phyloP scores from a whole-genome alignment of 2,113 vertebrate species.

The Sturnus vulgaris region DNA sequence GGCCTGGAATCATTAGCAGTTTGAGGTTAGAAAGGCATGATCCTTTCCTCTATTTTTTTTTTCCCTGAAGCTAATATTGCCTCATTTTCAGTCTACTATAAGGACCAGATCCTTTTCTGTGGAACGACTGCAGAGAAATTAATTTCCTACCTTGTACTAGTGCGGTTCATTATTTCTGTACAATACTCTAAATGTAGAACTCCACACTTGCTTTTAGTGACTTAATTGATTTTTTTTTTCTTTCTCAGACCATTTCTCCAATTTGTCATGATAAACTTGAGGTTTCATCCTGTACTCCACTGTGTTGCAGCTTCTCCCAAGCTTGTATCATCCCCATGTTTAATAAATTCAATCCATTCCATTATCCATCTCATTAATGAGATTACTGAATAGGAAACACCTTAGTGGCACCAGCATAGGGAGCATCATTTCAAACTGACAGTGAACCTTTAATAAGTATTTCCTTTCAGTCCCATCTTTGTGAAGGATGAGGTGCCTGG shows the following conservation, averaged over 20 bases:
- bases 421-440: background rate
- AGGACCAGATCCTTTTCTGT: background rate
- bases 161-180: slow-evolving; percentile 5
- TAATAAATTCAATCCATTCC: slow-evolving; percentile 19
- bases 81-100: background rate
- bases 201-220: background rate
- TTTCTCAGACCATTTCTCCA: background rate
- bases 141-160: background rate
- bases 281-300: background rate
- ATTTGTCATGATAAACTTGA: slow-evolving; percentile 34
- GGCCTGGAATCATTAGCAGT: background rate
- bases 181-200: background rate
- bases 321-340: background rate
- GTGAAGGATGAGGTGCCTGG: background rate
- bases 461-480: background rate
- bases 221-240: background rate
- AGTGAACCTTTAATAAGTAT: background rate
- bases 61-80: background rate
- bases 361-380: slow-evolving; percentile 31
- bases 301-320: background rate
- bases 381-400: slow-evolving; percentile 29
- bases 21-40: background rate
- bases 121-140: background rate
- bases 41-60: background rate
- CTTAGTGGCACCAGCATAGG: background rate